Conservation (phyloP, 2,113 vertebrate species). For the Osmerus mordax region DNA sequence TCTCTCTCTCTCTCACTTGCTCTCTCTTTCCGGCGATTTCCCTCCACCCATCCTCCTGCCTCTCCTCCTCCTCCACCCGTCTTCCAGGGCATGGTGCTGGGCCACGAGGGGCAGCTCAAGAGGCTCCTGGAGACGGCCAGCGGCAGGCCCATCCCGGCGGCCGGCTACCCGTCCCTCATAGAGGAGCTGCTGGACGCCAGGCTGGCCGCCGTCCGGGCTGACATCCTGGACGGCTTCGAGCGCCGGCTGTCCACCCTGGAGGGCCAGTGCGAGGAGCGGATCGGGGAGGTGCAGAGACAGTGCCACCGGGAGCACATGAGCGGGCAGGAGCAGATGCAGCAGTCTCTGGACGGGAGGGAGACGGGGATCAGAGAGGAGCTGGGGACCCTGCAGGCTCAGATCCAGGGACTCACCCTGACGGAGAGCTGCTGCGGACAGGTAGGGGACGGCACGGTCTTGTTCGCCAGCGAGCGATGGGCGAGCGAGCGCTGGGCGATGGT, state of each 20-base stretch:
- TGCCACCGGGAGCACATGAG: conserved; percentile 85
- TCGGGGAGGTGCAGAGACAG: conserved; percentile 81
- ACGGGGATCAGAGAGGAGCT: conserved; percentile 86
- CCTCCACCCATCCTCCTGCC: not conserved
- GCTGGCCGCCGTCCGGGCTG: conserved; percentile 77
- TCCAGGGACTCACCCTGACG: conserved; percentile 86
- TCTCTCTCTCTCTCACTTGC: not conserved
- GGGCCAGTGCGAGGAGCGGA: conserved; percentile 78
- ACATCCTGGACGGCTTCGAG: conserved; percentile 89
- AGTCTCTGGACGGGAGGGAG: conserved; percentile 86
- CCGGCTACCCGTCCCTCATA: conserved; percentile 69
- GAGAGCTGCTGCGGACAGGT: conserved; percentile 86
- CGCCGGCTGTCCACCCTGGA: conserved; percentile 81
- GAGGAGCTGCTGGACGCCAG: conserved; percentile 81
- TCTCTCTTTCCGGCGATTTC: not conserved
- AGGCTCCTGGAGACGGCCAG: conserved; percentile 74
- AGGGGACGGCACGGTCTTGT: too few species aligned
- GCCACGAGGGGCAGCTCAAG: conserved; percentile 90
- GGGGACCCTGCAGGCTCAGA: conserved; percentile 83
- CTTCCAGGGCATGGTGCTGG: conserved; percentile 80
- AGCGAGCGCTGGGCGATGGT: too few species aligned
- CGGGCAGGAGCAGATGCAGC: conserved; percentile 81
- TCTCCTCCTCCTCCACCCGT: not conserved
- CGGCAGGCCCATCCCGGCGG: conserved; percentile 72
- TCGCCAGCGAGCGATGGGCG: too few species aligned